Conservation (phyloP, 2,888 invertebrate species). For the Agrochola circellaris region DNA sequence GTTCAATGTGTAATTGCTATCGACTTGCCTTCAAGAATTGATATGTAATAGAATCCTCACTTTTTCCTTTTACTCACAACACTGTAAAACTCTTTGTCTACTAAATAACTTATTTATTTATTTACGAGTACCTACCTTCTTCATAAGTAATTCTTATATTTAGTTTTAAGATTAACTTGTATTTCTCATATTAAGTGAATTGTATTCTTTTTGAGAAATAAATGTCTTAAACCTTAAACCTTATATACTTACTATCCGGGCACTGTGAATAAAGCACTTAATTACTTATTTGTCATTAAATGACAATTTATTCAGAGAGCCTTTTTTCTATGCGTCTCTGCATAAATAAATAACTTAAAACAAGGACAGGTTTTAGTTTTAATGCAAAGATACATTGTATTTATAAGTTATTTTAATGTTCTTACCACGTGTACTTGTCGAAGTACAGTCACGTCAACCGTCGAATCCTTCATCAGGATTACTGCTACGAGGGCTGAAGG, state of each 20-base stretch:
- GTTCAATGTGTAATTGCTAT: no score
- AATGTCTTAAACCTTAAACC: no score
- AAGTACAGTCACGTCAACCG: conserved; percentile 84
- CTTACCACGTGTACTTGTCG: conserved; percentile 89
- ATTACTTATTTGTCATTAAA: conserved; percentile 20
- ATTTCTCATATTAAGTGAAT: no score
- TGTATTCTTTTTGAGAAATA: no score
- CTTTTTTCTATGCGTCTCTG: conserved; percentile 24
- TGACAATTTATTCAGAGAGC: conserved; percentile 16
- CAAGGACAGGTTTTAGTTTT: background rate
- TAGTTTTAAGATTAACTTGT: no score
- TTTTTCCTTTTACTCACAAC: no score
- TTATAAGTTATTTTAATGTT: conserved; percentile 33
- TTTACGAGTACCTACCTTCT: no score
- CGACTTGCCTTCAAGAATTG: no score
- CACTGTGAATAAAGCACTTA: conserved; percentile 4
- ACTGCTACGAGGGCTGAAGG: conserved; percentile 89
- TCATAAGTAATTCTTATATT: no score
- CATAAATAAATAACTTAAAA: conserved; percentile 34
- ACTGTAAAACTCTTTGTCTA: no score
- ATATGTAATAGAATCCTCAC: no score
- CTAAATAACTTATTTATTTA: no score
- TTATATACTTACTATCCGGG: background rate
- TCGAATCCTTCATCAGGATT: conserved; percentile 87
- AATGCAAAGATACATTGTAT: background rate